These are phyloP conservation scores for Diaperis boleti DNA, from an alignment of 2,888 invertebrate species.

Conservation along the genomic window DNA sequence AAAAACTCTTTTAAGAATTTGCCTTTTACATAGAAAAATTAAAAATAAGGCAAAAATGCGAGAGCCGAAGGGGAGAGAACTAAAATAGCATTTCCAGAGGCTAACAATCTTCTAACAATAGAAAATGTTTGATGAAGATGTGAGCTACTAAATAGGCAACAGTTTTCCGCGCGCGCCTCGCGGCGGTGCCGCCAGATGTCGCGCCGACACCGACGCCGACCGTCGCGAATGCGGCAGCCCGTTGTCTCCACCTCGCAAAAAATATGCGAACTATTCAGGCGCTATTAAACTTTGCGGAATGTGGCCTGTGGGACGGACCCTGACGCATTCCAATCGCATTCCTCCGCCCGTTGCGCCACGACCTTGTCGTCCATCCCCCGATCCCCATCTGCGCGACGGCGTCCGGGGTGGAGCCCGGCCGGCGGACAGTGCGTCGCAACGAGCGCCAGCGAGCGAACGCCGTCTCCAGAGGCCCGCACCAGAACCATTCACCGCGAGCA, in stretches of 20 bases:
- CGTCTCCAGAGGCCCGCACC: conserved; percentile 24
- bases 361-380: conserved; percentile 13
- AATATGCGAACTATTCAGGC: conserved; percentile 58
- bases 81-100: too few relatives aligned
- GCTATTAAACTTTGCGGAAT: conserved; percentile 62
- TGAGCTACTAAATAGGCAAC: too few relatives aligned
- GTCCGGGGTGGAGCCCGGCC: not conserved
- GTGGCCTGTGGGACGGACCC: conserved; percentile 60
- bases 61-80: too few relatives aligned
- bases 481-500: conserved; percentile 35
- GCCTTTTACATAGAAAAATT: too few relatives aligned
- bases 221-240: not conserved
- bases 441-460: conserved; percentile 16
- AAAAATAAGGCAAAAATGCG: too few relatives aligned
- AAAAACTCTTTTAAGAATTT: too few relatives aligned
- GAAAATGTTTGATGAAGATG: too few relatives aligned
- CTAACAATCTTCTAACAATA: too few relatives aligned
- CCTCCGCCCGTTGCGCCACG: conserved; percentile 52
- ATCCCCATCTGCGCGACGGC: not conserved
- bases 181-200: conserved; percentile 2
- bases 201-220: not conserved
- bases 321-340: conserved; percentile 60
- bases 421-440: conserved; percentile 1
- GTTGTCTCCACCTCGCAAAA: conserved; percentile 55
- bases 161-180: too few relatives aligned